Conservation (phyloP, 2,888 invertebrate genomes). For the Ischnura elegans region DNA sequence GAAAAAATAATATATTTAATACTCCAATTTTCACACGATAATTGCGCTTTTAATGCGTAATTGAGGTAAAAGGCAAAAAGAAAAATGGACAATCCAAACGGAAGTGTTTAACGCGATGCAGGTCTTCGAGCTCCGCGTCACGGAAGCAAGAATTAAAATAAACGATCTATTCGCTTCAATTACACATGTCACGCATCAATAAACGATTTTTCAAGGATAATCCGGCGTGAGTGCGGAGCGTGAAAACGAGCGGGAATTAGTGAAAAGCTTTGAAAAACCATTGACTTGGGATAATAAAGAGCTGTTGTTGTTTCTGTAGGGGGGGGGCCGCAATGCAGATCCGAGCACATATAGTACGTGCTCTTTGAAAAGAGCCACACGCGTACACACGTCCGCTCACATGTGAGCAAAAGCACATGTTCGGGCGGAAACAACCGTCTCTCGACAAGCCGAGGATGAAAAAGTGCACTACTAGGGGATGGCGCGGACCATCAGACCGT, state of each 20-base stretch:
- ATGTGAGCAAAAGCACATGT: neutral
- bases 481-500: neutral
- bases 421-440: neutral
- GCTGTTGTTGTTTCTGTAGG: neutral
- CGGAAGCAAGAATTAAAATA: too few relatives aligned
- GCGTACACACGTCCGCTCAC: neutral
- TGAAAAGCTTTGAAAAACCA: neutral
- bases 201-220: too few relatives aligned
- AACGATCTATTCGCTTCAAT: too few relatives aligned
- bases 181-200: too few relatives aligned
- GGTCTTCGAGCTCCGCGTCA: too few relatives aligned
- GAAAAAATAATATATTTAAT: too few relatives aligned
- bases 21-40: too few relatives aligned
- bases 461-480: neutral
- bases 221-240: neutral
- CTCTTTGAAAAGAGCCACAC: neutral
- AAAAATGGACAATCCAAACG: too few relatives aligned
- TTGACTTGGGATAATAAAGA: constrained; percentile 43
- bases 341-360: neutral
- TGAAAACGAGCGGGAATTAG: neutral
- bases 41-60: too few relatives aligned
- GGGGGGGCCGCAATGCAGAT: constrained; percentile 38
- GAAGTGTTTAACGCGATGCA: too few relatives aligned
- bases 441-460: neutral
- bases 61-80: too few relatives aligned